A percentile compares a stretch with the other conserved stretches of the same genome.
Conservation (phyloP, 2,888 invertebrate genomes). For the Ophion ellenae region DNA sequence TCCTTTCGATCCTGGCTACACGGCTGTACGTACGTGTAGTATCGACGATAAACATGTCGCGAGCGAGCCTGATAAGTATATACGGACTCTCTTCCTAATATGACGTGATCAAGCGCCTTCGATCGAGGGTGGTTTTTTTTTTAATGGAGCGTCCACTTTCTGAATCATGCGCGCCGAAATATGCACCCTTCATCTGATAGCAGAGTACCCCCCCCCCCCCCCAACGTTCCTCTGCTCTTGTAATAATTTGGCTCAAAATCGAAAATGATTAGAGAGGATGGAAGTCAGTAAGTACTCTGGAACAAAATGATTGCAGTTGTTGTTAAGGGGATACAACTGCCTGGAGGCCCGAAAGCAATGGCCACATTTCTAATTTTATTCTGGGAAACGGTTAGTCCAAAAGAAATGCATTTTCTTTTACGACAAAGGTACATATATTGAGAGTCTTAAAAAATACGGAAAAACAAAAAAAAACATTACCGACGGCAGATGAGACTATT, state of each 20-base stretch:
- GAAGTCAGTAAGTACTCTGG: no score
- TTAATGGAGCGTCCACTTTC: neutral
- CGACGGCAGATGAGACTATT: no score
- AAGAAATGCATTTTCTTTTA: no score
- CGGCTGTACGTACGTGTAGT: constrained; percentile 8
- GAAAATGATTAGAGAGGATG: no score
- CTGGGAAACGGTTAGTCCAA: no score
- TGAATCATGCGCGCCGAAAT: neutral
- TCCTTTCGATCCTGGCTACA: constrained; percentile 7
- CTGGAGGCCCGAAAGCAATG: no score
- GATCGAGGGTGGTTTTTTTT: neutral
- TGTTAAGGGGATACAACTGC: no score
- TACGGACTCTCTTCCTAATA: constrained; percentile 23
- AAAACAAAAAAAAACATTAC: no score
- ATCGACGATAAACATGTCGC: constrained; percentile 54
- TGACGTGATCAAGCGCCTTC: neutral
- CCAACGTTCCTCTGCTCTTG: neutral
- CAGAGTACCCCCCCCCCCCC: neutral
- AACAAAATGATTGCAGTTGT: no score
- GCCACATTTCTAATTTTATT: no score
- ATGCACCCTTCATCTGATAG: neutral
- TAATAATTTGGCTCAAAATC: neutral
- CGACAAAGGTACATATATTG: no score
- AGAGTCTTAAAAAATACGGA: no score
- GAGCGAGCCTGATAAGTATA: constrained; percentile 31